phyloP scores from a whole-genome alignment of 1,140 invertebrate genomes.

The Uloborus diversus region DNA sequence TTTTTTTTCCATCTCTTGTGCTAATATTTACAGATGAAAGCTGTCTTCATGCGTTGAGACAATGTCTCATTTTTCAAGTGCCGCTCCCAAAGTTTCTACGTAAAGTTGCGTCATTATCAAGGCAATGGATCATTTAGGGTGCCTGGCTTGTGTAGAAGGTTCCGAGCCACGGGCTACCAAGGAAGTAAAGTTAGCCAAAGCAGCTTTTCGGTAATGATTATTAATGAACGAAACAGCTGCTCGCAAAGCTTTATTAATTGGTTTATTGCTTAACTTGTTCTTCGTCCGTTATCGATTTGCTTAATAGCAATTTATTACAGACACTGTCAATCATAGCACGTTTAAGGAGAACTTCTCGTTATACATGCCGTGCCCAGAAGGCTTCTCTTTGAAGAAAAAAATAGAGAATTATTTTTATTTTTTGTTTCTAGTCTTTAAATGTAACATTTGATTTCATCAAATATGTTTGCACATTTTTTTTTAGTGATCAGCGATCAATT shows the following conservation, averaged over 20 bases:
- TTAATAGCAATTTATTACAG: constrained; percentile 55
- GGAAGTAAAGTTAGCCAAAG: constrained; percentile 41
- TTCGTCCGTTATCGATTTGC: constrained; percentile 46
- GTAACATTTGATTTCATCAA: too few species aligned
- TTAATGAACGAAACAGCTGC: constrained; percentile 53
- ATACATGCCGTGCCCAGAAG: neutral
- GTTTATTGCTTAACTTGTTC: constrained; percentile 52
- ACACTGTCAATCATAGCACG: constrained; percentile 47
- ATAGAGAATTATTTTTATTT: too few species aligned
- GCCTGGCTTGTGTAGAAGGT: constrained; percentile 39
- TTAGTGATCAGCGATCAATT: too few species aligned
- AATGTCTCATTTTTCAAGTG: constrained; percentile 53
- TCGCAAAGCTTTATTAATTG: constrained; percentile 53
- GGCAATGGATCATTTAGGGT: constrained; percentile 43
- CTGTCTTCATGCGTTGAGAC: constrained; percentile 25
- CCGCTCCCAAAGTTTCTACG: constrained; percentile 46
- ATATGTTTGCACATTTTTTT: too few species aligned
- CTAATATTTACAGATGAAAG: constrained; percentile 49
- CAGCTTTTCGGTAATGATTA: constrained; percentile 52
- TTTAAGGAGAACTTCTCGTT: constrained; percentile 29
- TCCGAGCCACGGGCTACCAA: constrained; percentile 42
- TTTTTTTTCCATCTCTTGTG: constrained; percentile 7
- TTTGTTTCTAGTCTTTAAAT: too few species aligned
- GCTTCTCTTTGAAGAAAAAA: constrained; percentile 1
- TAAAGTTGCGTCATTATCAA: constrained; percentile 54